Percentiles rank a stretch among this genome's conserved stretches.
These are phyloP conservation scores for Pangasius sanitwongsei DNA, from an alignment of 2,797 vertebrate species.

Conservation along the genomic window DNA sequence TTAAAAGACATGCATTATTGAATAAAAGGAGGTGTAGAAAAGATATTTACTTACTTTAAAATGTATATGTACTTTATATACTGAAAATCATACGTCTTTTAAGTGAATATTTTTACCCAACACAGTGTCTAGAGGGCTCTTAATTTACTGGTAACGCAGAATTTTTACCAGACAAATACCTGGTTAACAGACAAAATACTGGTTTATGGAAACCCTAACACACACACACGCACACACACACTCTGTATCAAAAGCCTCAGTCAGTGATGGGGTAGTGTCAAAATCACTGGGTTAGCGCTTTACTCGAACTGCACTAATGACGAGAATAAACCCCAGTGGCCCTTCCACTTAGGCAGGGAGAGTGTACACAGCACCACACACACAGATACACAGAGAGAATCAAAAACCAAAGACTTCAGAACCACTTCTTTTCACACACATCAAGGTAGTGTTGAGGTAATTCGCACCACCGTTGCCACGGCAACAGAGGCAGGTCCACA, in stretches of 20 bases:
- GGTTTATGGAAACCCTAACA: not conserved
- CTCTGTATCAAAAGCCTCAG: not conserved
- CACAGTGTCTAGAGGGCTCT: not conserved
- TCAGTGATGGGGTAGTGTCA: not conserved
- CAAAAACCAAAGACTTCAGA: not conserved
- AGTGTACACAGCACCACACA: not conserved
- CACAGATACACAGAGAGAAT: not conserved
- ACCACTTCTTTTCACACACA: not conserved
- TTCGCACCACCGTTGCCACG: conserved; percentile 51
- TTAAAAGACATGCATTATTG: not conserved
- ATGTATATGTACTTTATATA: not conserved
- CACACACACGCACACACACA: not conserved
- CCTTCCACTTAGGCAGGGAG: conserved; percentile 1
- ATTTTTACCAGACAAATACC: not conserved
- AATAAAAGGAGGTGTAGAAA: not conserved
- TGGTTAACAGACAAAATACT: not conserved
- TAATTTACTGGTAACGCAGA: not conserved
- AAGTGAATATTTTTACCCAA: not conserved
- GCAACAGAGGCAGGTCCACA: conserved; percentile 54
- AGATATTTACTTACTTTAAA: not conserved
- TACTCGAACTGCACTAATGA: conserved; percentile 19
- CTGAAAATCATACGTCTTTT: not conserved
- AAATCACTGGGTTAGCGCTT: not conserved
- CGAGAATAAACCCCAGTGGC: conserved; percentile 1
- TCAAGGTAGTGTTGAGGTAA: not conserved